These are phyloP conservation scores for Pocillopora grandis DNA, from an alignment of 92 coral and sea anemone genomes.

Conservation along the genomic window DNA sequence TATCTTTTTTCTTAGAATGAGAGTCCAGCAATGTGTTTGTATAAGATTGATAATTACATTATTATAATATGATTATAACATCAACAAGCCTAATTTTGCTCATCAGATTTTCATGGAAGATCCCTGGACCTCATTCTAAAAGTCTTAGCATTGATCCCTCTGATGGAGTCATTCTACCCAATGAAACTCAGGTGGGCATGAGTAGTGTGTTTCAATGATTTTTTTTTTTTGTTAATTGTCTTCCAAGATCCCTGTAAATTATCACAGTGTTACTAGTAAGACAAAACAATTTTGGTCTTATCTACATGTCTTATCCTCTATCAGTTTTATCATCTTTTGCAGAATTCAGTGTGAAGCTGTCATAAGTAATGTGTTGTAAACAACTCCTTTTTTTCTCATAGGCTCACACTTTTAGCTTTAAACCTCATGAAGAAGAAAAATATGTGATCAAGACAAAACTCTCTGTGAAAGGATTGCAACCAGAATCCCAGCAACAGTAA, in stretches of 20 bases:
- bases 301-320: background rate
- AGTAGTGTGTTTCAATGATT: too few species aligned
- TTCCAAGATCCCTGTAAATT: too few species aligned
- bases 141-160: constrained; percentile 70
- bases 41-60: too few species aligned
- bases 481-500: constrained; percentile 32
- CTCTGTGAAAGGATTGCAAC: constrained; percentile 56
- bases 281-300: too few species aligned
- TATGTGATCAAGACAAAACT: constrained; percentile 84
- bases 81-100: too few species aligned
- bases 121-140: constrained; percentile 69
- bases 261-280: too few species aligned
- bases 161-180: constrained; percentile 69
- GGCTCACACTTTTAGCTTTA: constrained; percentile 70
- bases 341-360: background rate
- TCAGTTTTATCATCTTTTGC: background rate
- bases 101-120: constrained; percentile 79
- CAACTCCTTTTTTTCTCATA: constrained; percentile 17
- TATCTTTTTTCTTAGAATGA: too few species aligned
- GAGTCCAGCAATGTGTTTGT: too few species aligned
- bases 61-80: too few species aligned
- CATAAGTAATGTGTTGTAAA: background rate
- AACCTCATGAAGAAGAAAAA: constrained; percentile 75
- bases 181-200: constrained; percentile 76
- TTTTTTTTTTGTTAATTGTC: too few species aligned